Conservation (phyloP, 2,797 vertebrate species). For the Stomatorhinus walkeri region DNA sequence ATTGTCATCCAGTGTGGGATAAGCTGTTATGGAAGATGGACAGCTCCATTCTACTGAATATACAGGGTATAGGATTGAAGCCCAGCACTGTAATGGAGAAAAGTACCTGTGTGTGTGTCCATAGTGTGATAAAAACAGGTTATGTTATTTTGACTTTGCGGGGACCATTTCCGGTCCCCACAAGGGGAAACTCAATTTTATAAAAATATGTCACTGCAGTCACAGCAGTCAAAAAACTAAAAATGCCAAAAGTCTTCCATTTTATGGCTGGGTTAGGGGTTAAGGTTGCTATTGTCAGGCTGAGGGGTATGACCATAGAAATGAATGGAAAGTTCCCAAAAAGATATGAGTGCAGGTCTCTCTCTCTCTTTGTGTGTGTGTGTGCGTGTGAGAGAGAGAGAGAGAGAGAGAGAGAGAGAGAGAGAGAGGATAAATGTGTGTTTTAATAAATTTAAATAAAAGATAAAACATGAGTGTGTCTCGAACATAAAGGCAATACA, state of each 20-base stretch:
- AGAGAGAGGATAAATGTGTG: background rate
- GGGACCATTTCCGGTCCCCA: background rate
- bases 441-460: background rate
- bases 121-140: background rate
- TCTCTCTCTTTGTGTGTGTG: background rate
- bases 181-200: background rate
- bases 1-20: background rate
- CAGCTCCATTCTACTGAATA: background rate
- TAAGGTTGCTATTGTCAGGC: background rate
- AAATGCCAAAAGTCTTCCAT: background rate
- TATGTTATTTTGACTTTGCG: background rate
- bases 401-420: background rate
- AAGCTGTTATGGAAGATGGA: background rate
- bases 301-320: background rate
- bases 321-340: background rate
- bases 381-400: too few species aligned
- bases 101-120: background rate
- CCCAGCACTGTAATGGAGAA: background rate
- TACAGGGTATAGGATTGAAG: background rate
- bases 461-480: background rate
- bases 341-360: background rate
- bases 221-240: background rate
- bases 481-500: background rate
- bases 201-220: background rate
- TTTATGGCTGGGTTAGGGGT: background rate